phyloP scores from a whole-genome alignment of 2,797 vertebrate genomes.

The Lerista edwardsae region DNA sequence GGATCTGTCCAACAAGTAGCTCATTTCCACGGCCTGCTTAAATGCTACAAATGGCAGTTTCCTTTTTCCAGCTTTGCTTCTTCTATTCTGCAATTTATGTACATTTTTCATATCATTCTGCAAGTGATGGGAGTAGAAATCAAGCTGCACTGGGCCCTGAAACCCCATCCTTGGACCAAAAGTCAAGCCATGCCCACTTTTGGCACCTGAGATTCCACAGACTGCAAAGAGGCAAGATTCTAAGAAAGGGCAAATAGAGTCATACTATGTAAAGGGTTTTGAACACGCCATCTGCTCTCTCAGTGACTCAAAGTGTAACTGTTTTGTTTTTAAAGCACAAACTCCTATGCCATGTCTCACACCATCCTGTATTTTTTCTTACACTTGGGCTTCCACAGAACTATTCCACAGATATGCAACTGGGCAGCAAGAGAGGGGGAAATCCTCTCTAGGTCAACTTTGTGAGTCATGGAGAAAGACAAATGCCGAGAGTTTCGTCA shows the following conservation, averaged over 20 bases:
- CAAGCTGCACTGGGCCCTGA: not conserved
- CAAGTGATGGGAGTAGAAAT: too few species aligned
- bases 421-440: not conserved
- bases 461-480: not conserved
- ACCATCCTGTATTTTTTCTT: too few species aligned
- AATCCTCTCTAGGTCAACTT: not conserved
- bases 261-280: too few species aligned
- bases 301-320: too few species aligned
- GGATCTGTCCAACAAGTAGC: not conserved
- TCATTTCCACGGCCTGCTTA: not conserved
- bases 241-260: too few species aligned
- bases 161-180: not conserved
- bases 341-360: not conserved
- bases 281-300: too few species aligned
- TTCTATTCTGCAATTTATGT: not conserved
- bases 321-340: not conserved
- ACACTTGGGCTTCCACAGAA: not conserved
- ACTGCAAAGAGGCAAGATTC: too few species aligned
- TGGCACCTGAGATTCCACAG: not conserved
- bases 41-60: not conserved
- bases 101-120: not conserved
- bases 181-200: too few species aligned
- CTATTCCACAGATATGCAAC: not conserved
- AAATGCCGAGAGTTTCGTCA: not conserved
- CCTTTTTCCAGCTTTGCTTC: not conserved